Base-by-base conservation (phyloP, 2,797 vertebrate species). In the Rhinoraja longicauda region DNA sequence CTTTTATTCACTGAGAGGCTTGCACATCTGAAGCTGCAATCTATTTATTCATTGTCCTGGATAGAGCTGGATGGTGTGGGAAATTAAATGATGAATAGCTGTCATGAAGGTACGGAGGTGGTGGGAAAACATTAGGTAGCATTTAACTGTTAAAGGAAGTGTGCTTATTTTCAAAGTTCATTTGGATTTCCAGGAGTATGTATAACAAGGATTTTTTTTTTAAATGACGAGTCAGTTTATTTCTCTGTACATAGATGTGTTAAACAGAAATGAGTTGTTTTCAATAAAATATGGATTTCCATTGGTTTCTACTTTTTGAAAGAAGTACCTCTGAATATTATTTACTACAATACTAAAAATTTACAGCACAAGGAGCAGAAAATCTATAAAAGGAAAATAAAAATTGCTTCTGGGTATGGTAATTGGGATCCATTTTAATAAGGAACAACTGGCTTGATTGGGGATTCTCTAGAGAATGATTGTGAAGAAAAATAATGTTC, bases 401-500 rank as follows among this genome's bases (percentile, higher is more conserved):
- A 75, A 17, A 45, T 29, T 92, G 90, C 84, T 92, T 90, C 67
- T 75, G 67, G 36, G 21, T 73, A 53, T 92, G 90, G 39, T 72
- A 92, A 53, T 92, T 92, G 90, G 26, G 45, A 70, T 73, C 70
- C 70, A 88, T 92, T 92, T 92, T 73, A 92, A 45, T 57, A 75
- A 53, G 90, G 39, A 73, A 92, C 90, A 75, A 92, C 70, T 92
- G 86, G 90, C 26, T 29, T 73, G 70, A 92, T 73, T 70, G 92
- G 70, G 70, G 36, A 92, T 91, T 72, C 67, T 92, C 90, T 29
- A 19, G 90, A 92, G 90, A 73, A 92, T 75, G 36, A 92, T 57
- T 92, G 62, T 92, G 67, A 91, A 53, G 70, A 73, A 72, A 72
- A 72, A 91, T 88, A 91, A 73, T 73, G 10, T 91, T 91, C 90